Evolutionary conservation across 2,113 vertebrate species (phyloP).

Genomic region (Hippolais icterina): DNA sequence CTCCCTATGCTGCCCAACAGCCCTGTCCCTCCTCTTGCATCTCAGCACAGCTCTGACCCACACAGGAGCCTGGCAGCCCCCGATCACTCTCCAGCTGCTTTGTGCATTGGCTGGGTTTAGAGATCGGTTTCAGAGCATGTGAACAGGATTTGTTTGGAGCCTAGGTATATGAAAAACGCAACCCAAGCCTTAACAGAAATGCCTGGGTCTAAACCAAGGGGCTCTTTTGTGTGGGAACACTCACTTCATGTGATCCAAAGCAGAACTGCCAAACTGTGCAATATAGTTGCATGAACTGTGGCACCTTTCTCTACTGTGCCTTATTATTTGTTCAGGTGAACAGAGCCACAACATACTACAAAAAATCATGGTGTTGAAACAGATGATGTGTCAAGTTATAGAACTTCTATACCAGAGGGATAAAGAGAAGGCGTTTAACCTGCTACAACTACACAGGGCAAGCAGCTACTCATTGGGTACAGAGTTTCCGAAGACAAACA

Average conservation of each 20-base stretch:
- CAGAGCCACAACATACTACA: background rate
- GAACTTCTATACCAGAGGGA: background rate
- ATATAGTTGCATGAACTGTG: accelerated
- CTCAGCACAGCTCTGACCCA: background rate
- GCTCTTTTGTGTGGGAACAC: background rate
- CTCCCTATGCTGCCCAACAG: accelerated
- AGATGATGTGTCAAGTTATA: background rate
- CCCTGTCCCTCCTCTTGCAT: background rate
- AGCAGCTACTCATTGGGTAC: background rate
- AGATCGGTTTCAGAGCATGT: accelerated
- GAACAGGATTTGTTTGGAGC: background rate
- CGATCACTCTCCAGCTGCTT: background rate
- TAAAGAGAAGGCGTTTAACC: background rate
- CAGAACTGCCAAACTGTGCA: background rate
- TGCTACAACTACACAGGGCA: background rate
- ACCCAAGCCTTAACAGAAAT: background rate
- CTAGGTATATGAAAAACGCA: accelerated
- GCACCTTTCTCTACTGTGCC: background rate
- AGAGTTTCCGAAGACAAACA: background rate
- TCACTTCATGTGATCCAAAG: background rate
- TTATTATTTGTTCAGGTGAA: background rate
- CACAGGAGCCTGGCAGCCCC: background rate
- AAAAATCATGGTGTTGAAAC: background rate
- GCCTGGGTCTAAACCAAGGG: background rate
- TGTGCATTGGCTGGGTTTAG: background rate